These are phyloP conservation scores for Rhyacichthys aspro DNA, from an alignment of 2,797 vertebrate genomes.

Conservation along the genomic window DNA sequence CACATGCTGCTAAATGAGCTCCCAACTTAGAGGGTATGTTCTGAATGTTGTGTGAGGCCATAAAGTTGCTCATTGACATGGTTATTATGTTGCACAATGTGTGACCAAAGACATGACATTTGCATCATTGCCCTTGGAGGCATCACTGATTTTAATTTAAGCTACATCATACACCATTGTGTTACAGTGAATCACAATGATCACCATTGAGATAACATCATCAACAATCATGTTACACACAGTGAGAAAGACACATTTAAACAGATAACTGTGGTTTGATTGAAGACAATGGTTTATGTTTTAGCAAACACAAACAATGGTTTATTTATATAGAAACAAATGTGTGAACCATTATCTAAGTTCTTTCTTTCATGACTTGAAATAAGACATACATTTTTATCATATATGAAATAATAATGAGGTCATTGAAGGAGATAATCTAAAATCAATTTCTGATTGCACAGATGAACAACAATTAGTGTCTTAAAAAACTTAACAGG, in stretches of 20 bases:
- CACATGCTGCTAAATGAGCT: conserved; percentile 2
- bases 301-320: conserved; percentile 11
- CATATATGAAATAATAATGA: too few species aligned
- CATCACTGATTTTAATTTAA: neutral
- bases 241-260: neutral
- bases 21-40: neutral
- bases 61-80: neutral
- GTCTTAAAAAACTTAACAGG: too few species aligned
- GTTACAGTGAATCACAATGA: neutral
- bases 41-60: neutral
- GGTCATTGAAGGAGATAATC: too few species aligned
- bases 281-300: neutral
- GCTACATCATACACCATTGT: neutral
- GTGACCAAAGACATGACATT: neutral
- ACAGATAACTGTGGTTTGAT: neutral
- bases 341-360: conserved; percentile 1
- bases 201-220: neutral
- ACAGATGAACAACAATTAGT: too few species aligned
- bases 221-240: neutral
- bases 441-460: too few species aligned
- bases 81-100: neutral
- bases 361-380: neutral
- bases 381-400: too few species aligned
- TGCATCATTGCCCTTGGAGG: neutral
- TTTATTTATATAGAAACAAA: neutral